phyloP scores from a whole-genome alignment of 2,888 invertebrate species.

The Thecocarcelia acutangulata region DNA sequence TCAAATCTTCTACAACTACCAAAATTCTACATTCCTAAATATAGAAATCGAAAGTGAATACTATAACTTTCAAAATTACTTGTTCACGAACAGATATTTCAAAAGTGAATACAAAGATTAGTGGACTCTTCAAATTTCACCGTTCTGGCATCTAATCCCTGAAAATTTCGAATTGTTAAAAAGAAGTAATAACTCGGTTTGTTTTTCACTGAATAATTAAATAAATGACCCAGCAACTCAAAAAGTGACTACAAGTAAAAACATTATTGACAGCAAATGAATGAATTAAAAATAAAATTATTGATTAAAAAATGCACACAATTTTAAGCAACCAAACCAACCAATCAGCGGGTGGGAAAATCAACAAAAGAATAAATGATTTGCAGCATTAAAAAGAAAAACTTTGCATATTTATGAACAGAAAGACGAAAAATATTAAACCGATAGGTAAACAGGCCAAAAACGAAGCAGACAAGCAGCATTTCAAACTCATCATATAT shows the following conservation, averaged over 20 bases:
- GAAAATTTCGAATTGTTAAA: no score
- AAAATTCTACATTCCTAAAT: no score
- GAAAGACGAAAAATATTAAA: conserved; percentile 2
- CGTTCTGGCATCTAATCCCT: no score
- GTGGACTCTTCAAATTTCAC: no score
- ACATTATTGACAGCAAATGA: neutral
- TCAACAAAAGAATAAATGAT: conserved; percentile 47
- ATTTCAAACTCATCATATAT: conserved; percentile 29
- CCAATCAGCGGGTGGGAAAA: conserved; percentile 48
- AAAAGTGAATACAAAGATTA: no score
- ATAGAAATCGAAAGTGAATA: no score
- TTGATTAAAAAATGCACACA: conserved; percentile 46
- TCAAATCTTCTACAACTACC: no score
- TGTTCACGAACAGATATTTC: no score
- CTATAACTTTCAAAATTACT: no score
- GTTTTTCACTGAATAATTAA: conserved; percentile 17
- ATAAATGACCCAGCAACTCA: neutral
- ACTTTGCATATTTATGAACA: conserved; percentile 15
- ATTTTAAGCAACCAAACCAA: conserved; percentile 44
- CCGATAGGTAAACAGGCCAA: conserved; percentile 27
- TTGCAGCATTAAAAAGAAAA: conserved; percentile 39
- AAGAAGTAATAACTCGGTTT: neutral
- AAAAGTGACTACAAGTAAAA: neutral
- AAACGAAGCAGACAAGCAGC: conserved; percentile 12
- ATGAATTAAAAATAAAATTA: conserved; percentile 23